These are phyloP conservation scores for Sipha maydis DNA, from an alignment of 2,888 invertebrate genomes.

Conservation along the genomic window DNA sequence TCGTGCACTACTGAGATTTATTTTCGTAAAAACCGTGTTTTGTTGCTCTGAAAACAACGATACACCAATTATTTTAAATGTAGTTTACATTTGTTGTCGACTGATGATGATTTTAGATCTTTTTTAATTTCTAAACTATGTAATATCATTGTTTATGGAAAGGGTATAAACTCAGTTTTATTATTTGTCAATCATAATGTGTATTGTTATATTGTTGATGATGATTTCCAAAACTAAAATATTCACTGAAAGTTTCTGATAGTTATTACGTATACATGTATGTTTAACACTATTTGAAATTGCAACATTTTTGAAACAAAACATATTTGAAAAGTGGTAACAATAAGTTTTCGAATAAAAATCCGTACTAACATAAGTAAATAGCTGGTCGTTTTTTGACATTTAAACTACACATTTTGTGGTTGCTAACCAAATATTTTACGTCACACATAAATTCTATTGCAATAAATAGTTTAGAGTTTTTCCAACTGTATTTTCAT, in stretches of 20 bases:
- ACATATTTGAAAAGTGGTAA: constrained; percentile 26
- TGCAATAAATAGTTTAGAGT: background rate
- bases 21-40: constrained; percentile 9
- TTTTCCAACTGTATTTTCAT: no score
- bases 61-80: constrained; percentile 18
- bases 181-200: constrained; percentile 13
- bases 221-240: background rate
- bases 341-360: constrained; percentile 38
- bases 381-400: constrained; percentile 21
- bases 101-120: background rate
- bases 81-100: background rate
- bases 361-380: background rate
- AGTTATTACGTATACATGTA: background rate
- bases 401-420: background rate
- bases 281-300: background rate
- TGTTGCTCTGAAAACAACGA: background rate
- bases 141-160: background rate
- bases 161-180: background rate
- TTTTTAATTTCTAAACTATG: background rate
- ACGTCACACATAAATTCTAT: background rate
- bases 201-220: background rate
- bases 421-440: background rate
- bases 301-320: constrained; percentile 15
- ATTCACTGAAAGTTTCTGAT: constrained; percentile 18
- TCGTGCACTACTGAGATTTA: constrained; percentile 12